phyloP scores from a whole-genome alignment of 1,140 invertebrate species.

The Vanessa tameamea region DNA sequence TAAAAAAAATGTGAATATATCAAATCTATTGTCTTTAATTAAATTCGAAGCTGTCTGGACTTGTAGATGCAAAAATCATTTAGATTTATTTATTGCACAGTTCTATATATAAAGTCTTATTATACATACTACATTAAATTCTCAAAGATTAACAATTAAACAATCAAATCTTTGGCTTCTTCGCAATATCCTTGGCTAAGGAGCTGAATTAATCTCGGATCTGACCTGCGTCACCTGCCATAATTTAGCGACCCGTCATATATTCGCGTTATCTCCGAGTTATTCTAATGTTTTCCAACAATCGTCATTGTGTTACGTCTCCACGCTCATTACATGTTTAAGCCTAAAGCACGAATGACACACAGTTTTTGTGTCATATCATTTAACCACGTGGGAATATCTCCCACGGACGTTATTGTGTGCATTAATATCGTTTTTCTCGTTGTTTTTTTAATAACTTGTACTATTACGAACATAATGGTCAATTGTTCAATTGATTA shows the following conservation, averaged over 20 bases:
- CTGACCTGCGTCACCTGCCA: constrained; percentile 13
- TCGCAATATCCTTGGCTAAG: constrained; percentile 5
- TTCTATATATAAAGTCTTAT: background rate
- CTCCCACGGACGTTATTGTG: constrained; percentile 65
- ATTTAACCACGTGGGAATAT: constrained; percentile 54
- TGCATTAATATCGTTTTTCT: constrained; percentile 59
- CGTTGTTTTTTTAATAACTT: constrained; percentile 63
- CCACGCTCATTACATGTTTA: constrained; percentile 41
- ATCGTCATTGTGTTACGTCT: constrained; percentile 45
- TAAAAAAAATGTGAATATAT: no score
- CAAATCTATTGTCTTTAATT: no score
- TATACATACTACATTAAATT: background rate
- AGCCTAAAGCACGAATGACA: constrained; percentile 47
- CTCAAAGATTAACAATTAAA: constrained; percentile 2
- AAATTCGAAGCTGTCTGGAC: no score
- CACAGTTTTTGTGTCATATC: constrained; percentile 44
- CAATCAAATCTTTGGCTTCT: background rate
- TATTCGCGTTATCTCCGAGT: constrained; percentile 28
- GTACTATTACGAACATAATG: constrained; percentile 68
- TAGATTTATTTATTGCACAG: no score
- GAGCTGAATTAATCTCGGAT: constrained; percentile 36
- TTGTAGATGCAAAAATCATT: no score
- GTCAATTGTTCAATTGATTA: constrained; percentile 76
- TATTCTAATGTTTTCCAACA: constrained; percentile 39
- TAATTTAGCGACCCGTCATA: constrained; percentile 21